Conservation (phyloP, 2,888 invertebrate genomes). For the Enchytraeus crypticus region DNA sequence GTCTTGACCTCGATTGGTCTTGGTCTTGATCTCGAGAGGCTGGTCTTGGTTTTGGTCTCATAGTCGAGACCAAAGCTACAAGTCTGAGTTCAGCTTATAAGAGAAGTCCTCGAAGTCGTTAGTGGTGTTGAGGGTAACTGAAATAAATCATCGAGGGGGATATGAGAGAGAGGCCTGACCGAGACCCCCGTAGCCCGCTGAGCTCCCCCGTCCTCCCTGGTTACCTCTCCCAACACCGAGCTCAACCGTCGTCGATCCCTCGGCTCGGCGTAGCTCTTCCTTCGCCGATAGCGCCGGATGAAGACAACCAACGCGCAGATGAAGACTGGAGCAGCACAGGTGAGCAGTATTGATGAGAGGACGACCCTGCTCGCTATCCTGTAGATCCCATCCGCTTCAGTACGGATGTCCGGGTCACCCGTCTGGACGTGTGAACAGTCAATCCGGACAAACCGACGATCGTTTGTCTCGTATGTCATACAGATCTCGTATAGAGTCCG, state of each 20-base stretch:
- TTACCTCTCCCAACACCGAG: neutral
- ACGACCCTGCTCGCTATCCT: neutral
- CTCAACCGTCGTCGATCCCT: neutral
- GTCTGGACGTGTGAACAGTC: slow-evolving; percentile 32
- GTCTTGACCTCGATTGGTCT: too few species aligned
- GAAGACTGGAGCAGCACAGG: neutral
- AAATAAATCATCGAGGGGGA: slow-evolving; percentile 49
- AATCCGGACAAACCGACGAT: slow-evolving; percentile 35
- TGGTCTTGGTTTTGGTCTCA: too few species aligned
- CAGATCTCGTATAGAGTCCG: slow-evolving; percentile 49
- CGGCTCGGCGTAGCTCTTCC: neutral
- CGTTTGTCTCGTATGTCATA: slow-evolving; percentile 36
- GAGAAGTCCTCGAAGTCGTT: slow-evolving; percentile 41
- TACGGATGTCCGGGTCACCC: neutral
- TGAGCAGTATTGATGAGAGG: neutral
- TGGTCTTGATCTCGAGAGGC: too few species aligned
- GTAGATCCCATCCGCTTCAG: neutral
- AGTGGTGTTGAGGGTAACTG: slow-evolving; percentile 41
- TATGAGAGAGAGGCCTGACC: slow-evolving; percentile 41
- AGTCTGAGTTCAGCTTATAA: slow-evolving; percentile 17
- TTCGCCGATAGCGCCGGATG: neutral
- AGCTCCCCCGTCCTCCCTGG: slow-evolving; percentile 37
- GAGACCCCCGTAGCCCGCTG: slow-evolving; percentile 27
- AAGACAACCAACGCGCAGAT: neutral
- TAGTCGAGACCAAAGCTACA: too few species aligned